Conservation (phyloP, 2,888 invertebrate genomes). For the Pterostichus niger region DNA sequence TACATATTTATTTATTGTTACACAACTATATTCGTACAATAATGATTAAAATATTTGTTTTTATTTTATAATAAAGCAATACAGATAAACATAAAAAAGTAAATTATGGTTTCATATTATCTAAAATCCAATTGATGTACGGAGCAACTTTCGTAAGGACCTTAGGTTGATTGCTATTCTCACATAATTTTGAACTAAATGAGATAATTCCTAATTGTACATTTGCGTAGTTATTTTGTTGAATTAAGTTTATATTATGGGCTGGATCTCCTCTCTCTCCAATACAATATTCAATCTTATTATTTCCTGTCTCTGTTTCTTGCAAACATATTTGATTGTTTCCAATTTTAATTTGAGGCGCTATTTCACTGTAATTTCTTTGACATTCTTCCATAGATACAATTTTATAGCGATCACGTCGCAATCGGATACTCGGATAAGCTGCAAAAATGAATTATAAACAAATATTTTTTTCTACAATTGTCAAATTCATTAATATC, state of each 20-base stretch:
- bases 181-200: not conserved
- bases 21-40: too few relatives aligned
- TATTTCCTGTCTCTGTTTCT: not conserved
- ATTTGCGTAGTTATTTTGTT: too few relatives aligned
- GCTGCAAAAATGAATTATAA: not conserved
- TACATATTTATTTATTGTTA: too few relatives aligned
- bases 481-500: too few relatives aligned
- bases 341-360: slow-evolving; percentile 4
- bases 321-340: not conserved
- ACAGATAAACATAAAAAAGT: too few relatives aligned
- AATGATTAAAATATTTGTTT: too few relatives aligned
- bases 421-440: not conserved
- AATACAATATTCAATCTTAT: slow-evolving; percentile 9
- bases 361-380: not conserved
- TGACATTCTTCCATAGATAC: slow-evolving; percentile 7
- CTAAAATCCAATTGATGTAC: not conserved
- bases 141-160: slow-evolving; percentile 1
- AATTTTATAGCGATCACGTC: not conserved
- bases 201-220: slow-evolving; percentile 8
- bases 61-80: too few relatives aligned
- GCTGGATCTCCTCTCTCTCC: slow-evolving; percentile 13
- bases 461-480: too few relatives aligned
- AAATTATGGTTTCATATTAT: not conserved
- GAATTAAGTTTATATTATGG: not conserved
- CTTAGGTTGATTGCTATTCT: not conserved